These are phyloP conservation scores for Nomada flava DNA, from an alignment of 2,888 invertebrate genomes.

Conservation along the genomic window DNA sequence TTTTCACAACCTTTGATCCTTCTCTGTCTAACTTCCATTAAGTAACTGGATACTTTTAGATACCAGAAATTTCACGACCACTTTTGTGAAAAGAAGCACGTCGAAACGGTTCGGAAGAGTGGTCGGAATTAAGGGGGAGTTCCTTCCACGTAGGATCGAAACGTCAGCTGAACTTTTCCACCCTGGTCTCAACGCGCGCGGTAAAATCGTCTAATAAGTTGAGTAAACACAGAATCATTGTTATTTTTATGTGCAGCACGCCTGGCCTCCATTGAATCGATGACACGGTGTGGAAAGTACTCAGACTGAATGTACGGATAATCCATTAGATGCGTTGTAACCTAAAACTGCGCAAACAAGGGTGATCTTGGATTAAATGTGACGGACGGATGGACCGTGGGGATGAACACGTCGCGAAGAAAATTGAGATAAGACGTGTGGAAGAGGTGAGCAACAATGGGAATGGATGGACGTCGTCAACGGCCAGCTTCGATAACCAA, in stretches of 20 bases:
- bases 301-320: conserved; percentile 78
- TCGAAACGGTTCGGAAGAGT: not conserved
- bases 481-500: not conserved
- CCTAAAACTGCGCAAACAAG: conserved; percentile 82
- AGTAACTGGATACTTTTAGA: not conserved
- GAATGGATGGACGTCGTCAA: not conserved
- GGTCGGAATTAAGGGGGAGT: conserved; percentile 5
- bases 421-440: conserved; percentile 57
- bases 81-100: not conserved
- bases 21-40: not conserved
- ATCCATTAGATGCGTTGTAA: conserved; percentile 83
- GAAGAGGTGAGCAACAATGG: conserved; percentile 68
- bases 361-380: conserved; percentile 82
- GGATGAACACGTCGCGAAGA: conserved; percentile 45
- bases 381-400: conserved; percentile 67
- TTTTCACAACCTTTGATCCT: no score
- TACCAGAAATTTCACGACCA: not conserved
- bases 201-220: conserved; percentile 79
- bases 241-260: conserved; percentile 76
- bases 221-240: conserved; percentile 79
- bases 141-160: conserved; percentile 23
- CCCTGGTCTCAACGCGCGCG: conserved; percentile 38
- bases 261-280: conserved; percentile 66
- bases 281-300: conserved; percentile 66
- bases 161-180: conserved; percentile 43